Evolutionary conservation across 2,797 vertebrate species (phyloP).

Genomic region (Austrolebias charrua): DNA sequence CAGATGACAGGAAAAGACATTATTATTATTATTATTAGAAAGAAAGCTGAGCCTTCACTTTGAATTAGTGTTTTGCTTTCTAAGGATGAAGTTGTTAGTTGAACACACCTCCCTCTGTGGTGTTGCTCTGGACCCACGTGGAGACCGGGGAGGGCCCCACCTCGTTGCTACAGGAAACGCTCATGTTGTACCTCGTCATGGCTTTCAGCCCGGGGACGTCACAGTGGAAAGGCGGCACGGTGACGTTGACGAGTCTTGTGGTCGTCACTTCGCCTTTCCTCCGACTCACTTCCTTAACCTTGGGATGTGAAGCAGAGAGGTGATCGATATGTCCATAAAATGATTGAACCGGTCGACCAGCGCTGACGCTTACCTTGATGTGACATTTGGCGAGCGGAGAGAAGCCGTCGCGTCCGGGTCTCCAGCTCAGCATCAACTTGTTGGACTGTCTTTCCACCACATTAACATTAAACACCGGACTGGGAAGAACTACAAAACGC

Average conservation of each 20-base stretch:
- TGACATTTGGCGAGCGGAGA: conserved; percentile 83
- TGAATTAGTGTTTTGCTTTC: background rate
- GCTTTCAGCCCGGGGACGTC: conserved; percentile 83
- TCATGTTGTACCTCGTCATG: conserved; percentile 84
- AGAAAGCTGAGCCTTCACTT: too few species aligned
- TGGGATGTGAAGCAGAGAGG: conserved; percentile 5
- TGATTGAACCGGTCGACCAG: background rate
- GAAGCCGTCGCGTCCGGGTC: conserved; percentile 86
- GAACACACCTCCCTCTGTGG: conserved; percentile 90
- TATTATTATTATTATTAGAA: too few species aligned
- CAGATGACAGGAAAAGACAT: too few species aligned
- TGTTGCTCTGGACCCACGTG: conserved; percentile 85
- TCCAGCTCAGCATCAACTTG: conserved; percentile 85
- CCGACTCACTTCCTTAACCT: conserved; percentile 77
- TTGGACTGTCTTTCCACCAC: conserved; percentile 77
- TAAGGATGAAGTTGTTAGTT: background rate
- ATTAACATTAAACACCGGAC: conserved; percentile 66
- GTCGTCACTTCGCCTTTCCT: conserved; percentile 70
- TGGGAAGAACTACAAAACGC: conserved; percentile 67
- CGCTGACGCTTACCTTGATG: conserved; percentile 79
- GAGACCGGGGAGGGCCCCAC: conserved; percentile 82
- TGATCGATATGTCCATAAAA: background rate
- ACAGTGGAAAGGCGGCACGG: conserved; percentile 81
- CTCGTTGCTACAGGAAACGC: conserved; percentile 90
- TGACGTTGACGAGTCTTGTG: conserved; percentile 70